Evolutionary conservation across 2,888 invertebrate species (phyloP), one percentile per base, ranked within the genome.

Genomic region (Rosalia funebris): DNA sequence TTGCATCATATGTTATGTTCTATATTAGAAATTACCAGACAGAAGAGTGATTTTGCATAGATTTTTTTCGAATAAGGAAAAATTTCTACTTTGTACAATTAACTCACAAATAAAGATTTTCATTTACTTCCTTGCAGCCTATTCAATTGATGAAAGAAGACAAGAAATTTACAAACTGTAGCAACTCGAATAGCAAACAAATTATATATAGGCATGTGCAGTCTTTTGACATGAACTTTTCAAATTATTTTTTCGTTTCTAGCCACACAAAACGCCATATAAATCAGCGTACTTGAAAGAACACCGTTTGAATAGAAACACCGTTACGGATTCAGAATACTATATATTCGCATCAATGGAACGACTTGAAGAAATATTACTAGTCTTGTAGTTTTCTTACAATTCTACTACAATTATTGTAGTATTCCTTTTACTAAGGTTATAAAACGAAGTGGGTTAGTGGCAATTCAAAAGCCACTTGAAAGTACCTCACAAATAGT

Each of bases 401-500:
- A 50, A 39, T 50, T 39, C 20, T 25, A 50, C 39, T 50, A 39
- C 50, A 50, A 39, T 50, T 42, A 39, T 15, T 46, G 34, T 32
- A 47, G n/a, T 57, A 32, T 47, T 48, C 46, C 3, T 55, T 55
- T 55, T 17, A 32, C 2, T 39, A 16, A 11, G 20, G 37, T 19
- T 37, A 36, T 37, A 48, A 37, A n/a, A 37, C 48, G 9, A 37
- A 50, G 50, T 50, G 50, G 39, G 37, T 31, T 39, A 39, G 15
- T 39, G 5, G 25, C 15, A 31, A 47, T 31, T 31, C 31, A 47
- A 47, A 47, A 42, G 19, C 41, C 41, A 57, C 48, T 57, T 39
- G n/a, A 57, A 48, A 17, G 48, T 39, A 57, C 42, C 46, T 57
- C 41, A 56, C 19, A 48, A 48, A 42, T 46, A 19, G 14, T 36